phyloP scores from a whole-genome alignment of 1,140 invertebrate species.

The Microplitis mediator region DNA sequence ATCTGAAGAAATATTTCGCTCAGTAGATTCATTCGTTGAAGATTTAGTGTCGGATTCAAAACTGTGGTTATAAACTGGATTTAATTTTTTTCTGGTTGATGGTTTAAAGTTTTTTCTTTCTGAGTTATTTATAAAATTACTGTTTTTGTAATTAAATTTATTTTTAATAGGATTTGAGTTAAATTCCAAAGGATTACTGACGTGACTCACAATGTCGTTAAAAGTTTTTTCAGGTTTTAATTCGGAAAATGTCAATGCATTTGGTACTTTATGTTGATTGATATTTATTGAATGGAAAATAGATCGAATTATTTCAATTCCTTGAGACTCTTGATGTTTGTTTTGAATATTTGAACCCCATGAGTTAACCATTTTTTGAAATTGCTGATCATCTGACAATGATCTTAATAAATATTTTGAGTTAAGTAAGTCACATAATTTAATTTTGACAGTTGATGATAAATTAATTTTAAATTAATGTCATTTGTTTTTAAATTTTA shows the following conservation, averaged over 20 bases:
- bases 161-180: background rate
- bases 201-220: background rate
- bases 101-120: background rate
- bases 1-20: too few relatives aligned
- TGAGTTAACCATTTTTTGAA: conserved; percentile 10
- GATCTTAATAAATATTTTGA: background rate
- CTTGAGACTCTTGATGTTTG: background rate
- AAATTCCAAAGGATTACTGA: background rate
- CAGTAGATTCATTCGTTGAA: too few relatives aligned
- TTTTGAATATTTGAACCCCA: background rate
- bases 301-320: background rate
- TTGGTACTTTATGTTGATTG: background rate
- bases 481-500: conserved; percentile 1
- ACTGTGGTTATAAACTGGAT: background rate
- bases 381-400: background rate
- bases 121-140: background rate
- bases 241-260: background rate
- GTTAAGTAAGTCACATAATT: background rate
- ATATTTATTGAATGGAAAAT: conserved; percentile 4
- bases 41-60: background rate
- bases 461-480: background rate
- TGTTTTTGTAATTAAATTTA: background rate
- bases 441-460: conserved; percentile 16
- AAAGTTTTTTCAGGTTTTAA: background rate
- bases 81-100: too few relatives aligned